These are phyloP conservation scores for Aphis craccivora DNA, from an alignment of 1,140 invertebrate species.

Conservation along the genomic window DNA sequence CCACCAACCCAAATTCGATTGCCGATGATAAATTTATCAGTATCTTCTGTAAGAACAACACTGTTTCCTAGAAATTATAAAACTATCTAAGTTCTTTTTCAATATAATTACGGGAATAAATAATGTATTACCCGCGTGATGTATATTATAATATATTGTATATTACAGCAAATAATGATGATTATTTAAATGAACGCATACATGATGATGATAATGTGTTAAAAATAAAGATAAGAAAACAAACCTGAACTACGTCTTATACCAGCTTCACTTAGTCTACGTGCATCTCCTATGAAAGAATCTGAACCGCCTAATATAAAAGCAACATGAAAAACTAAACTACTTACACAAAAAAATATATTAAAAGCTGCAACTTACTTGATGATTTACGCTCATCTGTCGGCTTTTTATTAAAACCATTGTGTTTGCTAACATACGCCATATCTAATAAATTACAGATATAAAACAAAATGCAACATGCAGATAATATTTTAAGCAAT, in stretches of 20 bases:
- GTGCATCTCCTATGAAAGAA: slow-evolving; percentile 61
- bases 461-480: slow-evolving; percentile 45
- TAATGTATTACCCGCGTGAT: background rate
- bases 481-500: background rate
- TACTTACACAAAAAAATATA: background rate
- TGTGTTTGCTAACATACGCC: slow-evolving; percentile 19
- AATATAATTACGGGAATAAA: background rate
- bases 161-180: background rate
- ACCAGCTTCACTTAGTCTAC: slow-evolving; percentile 62
- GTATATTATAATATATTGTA: no score
- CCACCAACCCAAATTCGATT: slow-evolving; percentile 95
- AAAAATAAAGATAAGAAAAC: slow-evolving; percentile 5
- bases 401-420: slow-evolving; percentile 21
- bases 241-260: slow-evolving; percentile 62
- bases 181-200: background rate
- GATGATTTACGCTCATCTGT: slow-evolving; percentile 35
- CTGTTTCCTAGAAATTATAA: slow-evolving; percentile 75
- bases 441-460: slow-evolving; percentile 29
- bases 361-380: slow-evolving; percentile 44
- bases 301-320: slow-evolving; percentile 59
- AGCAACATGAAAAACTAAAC: slow-evolving; percentile 48
- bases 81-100: background rate
- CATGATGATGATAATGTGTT: background rate
- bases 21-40: slow-evolving; percentile 94
- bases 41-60: slow-evolving; percentile 84